Evolutionary conservation across 2,888 invertebrate species (phyloP).

Genomic region (Sminthurinus aureus): DNA sequence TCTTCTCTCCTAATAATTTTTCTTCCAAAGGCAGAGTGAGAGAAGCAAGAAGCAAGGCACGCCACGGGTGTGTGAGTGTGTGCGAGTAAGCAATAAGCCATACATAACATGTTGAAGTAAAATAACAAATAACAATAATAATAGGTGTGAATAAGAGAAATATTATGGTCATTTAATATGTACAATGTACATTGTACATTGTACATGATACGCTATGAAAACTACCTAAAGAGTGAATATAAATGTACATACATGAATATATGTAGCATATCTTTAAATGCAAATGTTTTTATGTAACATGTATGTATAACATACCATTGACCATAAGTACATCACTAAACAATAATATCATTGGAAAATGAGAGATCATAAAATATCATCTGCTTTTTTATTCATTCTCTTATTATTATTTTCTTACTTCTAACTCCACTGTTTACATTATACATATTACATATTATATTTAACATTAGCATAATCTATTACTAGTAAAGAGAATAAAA

Average conservation of each 20-base stretch:
- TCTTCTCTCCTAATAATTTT: neutral
- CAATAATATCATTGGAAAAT: too few species aligned
- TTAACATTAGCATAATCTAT: too few species aligned
- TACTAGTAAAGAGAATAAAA: too few species aligned
- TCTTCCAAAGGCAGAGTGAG: neutral
- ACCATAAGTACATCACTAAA: too few species aligned
- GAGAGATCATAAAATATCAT: too few species aligned
- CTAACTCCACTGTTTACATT: too few species aligned
- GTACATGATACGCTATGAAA: neutral
- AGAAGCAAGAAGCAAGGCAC: neutral
- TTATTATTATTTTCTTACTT: too few species aligned
- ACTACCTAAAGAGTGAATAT: neutral
- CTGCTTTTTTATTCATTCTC: too few species aligned
- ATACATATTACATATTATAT: too few species aligned
- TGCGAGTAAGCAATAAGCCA: neutral
- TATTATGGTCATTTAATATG: neutral
- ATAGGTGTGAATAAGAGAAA: neutral
- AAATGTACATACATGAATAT: neutral
- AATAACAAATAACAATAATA: neutral
- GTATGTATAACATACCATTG: neutral
- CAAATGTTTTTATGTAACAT: too few species aligned
- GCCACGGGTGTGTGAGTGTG: neutral
- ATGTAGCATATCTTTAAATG: neutral
- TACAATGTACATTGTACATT: neutral
- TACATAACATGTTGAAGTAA: too few species aligned